phyloP scores from a whole-genome alignment of 2,797 vertebrate species.

The Semaprochilodus insignis region DNA sequence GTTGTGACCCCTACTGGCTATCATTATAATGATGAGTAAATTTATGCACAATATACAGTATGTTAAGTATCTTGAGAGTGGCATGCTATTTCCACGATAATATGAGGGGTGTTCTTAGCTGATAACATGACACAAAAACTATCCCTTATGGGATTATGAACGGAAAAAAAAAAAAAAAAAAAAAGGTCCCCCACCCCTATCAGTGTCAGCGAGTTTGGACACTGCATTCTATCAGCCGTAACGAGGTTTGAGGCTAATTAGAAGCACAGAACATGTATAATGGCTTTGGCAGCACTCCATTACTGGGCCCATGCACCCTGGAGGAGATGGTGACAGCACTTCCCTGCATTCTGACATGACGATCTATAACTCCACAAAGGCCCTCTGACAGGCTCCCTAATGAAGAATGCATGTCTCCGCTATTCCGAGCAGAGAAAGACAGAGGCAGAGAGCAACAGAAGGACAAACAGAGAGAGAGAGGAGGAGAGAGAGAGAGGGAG shows the following conservation, averaged over 20 bases:
- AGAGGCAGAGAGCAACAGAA: slow-evolving; percentile 47
- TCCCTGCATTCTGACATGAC: slow-evolving; percentile 72
- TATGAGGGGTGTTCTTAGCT: not conserved
- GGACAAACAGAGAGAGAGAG: slow-evolving; percentile 18
- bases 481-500: slow-evolving; percentile 10
- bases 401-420: slow-evolving; percentile 64
- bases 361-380: slow-evolving; percentile 71
- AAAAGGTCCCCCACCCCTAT: slow-evolving; percentile 68
- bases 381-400: slow-evolving; percentile 73
- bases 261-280: slow-evolving; percentile 70
- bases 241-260: slow-evolving; percentile 73
- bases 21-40: not conserved
- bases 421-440: slow-evolving; percentile 33
- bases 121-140: slow-evolving; percentile 1
- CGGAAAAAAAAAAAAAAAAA: not conserved
- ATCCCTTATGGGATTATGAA: slow-evolving; percentile 5
- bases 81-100: not conserved
- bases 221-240: slow-evolving; percentile 67
- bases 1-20: not conserved
- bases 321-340: slow-evolving; percentile 67
- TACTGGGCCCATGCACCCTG: slow-evolving; percentile 62
- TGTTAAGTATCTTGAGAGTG: not conserved
- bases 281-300: slow-evolving; percentile 65
- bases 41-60: not conserved
- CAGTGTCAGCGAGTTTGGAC: slow-evolving; percentile 64